Evolutionary conservation across 53 echinoderm and acorn worm genomes (phyloP), one percentile per base, ranked within the genome.

Genomic region (Actinopyga echinites): DNA sequence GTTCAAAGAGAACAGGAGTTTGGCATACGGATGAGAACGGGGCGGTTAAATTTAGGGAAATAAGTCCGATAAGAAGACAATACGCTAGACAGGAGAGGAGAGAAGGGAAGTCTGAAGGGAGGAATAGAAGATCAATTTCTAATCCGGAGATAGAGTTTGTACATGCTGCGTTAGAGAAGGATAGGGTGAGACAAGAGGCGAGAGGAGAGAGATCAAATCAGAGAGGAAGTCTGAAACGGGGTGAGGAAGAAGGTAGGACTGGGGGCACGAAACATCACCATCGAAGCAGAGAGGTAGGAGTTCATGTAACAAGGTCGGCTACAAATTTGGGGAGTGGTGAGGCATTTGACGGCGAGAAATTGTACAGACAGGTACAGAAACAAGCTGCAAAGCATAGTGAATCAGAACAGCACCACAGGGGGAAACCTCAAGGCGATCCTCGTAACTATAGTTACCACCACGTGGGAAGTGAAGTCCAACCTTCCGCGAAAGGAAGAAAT

Each of bases 141-240:
- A 71, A 71, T 40, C 71, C 71, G 26, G 71, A 68, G 34, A 35
- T 68, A 6, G 68, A 71, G 71, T 71, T 40, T 71, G 71, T 71
- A 4, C 24, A 22, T 20, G 71, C 42, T 34, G 71, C 71, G 38
- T 42, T 40, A 44, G 40, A 20, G 65, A 32, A 65, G 65, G 29
- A 65, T 30, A 31, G 63, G 24, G 23, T 3, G 2, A 63, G 63
- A 7, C 6, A 25, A 15, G 31, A 63, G 31, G 29, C 11, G 5
- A 31, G 22, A 44, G 71, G 37, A 71, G 42, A 38, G 38, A 71
- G 13, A 38, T 42, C 24, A 26, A 34, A 44, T 42, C 25, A 8
- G 34, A 65, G 65, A 8, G 34, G 15, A 15, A 65, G 22, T 24
- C 23, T 22, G 65, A 20, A 26, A 65, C 29, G 9, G 35, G 35